Conservation (phyloP, 2,888 invertebrate species). For the Selenia dentaria region DNA sequence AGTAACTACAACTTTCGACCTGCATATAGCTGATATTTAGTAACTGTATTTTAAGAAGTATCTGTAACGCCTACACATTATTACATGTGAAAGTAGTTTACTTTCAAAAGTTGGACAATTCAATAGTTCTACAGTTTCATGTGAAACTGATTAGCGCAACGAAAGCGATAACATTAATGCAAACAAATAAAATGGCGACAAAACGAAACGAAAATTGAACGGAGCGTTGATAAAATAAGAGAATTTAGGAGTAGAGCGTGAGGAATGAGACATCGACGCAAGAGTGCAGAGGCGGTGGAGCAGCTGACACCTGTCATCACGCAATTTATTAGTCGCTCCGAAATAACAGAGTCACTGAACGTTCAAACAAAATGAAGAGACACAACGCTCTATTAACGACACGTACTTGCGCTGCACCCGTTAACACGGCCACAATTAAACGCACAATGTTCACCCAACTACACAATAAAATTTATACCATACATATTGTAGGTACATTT, state of each 20-base stretch:
- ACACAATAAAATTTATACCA: slow-evolving; percentile 36
- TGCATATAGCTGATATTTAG: too few relatives aligned
- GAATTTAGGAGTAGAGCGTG: slow-evolving; percentile 81
- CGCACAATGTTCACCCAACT: slow-evolving; percentile 52
- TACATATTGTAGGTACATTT: slow-evolving; percentile 34
- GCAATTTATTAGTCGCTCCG: slow-evolving; percentile 83
- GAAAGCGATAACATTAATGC: slow-evolving; percentile 60
- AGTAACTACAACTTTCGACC: too few relatives aligned
- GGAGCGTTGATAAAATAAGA: slow-evolving; percentile 83
- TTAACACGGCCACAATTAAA: slow-evolving; percentile 69
- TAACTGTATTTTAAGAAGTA: too few relatives aligned
- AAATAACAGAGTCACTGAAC: slow-evolving; percentile 82
- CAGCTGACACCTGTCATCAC: slow-evolving; percentile 84
- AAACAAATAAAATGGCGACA: slow-evolving; percentile 72
- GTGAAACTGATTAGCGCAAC: slow-evolving; percentile 52
- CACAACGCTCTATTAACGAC: slow-evolving; percentile 81
- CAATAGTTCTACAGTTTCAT: slow-evolving; percentile 3
- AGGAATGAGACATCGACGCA: slow-evolving; percentile 84
- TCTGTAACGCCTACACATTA: too few relatives aligned
- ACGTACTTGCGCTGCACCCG: slow-evolving; percentile 65
- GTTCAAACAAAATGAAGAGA: slow-evolving; percentile 80
- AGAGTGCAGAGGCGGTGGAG: slow-evolving; percentile 84
- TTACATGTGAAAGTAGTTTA: too few relatives aligned
- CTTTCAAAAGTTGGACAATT: too few relatives aligned
- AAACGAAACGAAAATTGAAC: slow-evolving; percentile 81